Percentiles rank a stretch among this genome's conserved stretches.
phyloP scores from a whole-genome alignment of 2,888 invertebrate species.

The Brenthis ino region DNA sequence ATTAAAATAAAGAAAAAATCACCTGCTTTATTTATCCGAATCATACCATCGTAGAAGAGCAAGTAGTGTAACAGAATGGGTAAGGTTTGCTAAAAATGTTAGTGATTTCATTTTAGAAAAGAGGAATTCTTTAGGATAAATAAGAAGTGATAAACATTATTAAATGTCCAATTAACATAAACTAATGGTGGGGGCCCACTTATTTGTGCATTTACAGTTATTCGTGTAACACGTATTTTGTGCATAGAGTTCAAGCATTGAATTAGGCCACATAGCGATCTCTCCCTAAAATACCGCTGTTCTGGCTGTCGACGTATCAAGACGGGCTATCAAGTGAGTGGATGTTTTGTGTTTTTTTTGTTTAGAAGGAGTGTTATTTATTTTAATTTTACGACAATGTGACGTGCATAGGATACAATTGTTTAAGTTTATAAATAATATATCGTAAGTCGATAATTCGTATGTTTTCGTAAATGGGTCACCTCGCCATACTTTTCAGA shows the following conservation, averaged over 20 bases:
- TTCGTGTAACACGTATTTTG: slow-evolving; percentile 82
- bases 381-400: slow-evolving; percentile 38
- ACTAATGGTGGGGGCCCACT: slow-evolving; percentile 54
- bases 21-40: slow-evolving; percentile 38
- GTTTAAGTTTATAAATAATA: slow-evolving; percentile 64
- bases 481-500: slow-evolving; percentile 79
- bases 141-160: slow-evolving; percentile 45
- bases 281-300: slow-evolving; percentile 84
- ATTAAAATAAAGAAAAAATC: slow-evolving; percentile 35
- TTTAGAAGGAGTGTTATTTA: slow-evolving; percentile 44
- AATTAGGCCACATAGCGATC: slow-evolving; percentile 84
- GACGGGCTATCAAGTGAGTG: slow-evolving; percentile 68
- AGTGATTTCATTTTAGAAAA: slow-evolving; percentile 57
- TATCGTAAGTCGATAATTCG: slow-evolving; percentile 74
- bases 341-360: slow-evolving; percentile 50
- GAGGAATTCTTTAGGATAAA: slow-evolving; percentile 44
- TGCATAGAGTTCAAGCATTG: slow-evolving; percentile 81
- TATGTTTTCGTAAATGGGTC: slow-evolving; percentile 82
- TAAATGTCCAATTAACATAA: slow-evolving; percentile 47
- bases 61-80: slow-evolving; percentile 67
- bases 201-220: slow-evolving; percentile 81
- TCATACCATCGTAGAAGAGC: slow-evolving; percentile 38
- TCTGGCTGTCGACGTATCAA: slow-evolving; percentile 83
- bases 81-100: slow-evolving; percentile 59
- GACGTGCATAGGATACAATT: slow-evolving; percentile 53